These are phyloP conservation scores for Blastobasis adustella DNA, from an alignment of 2,888 invertebrate species.

Conservation along the genomic window DNA sequence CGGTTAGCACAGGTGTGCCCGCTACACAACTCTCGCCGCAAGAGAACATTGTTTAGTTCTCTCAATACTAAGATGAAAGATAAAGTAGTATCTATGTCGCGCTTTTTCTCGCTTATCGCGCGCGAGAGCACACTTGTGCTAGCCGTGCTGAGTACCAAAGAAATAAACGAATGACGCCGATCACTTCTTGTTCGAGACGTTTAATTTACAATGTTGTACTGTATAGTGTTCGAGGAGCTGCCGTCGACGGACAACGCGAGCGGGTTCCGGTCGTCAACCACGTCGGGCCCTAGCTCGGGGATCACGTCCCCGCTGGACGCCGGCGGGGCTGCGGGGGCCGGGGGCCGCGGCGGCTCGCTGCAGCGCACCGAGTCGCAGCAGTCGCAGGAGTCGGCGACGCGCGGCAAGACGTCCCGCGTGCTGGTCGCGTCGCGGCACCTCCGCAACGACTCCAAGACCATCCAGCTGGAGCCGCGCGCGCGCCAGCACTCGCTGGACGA, in stretches of 20 bases:
- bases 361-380: slow-evolving; percentile 62
- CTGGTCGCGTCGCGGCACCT: slow-evolving; percentile 72
- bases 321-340: slow-evolving; percentile 13
- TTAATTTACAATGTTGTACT: not conserved
- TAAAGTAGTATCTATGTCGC: too few relatives aligned
- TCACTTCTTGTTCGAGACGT: too few relatives aligned
- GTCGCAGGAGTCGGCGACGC: slow-evolving; percentile 46
- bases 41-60: too few relatives aligned
- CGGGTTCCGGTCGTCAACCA: slow-evolving; percentile 55
- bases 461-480: slow-evolving; percentile 76
- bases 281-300: slow-evolving; percentile 56
- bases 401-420: slow-evolving; percentile 50
- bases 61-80: too few relatives aligned
- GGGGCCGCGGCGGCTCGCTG: slow-evolving; percentile 24
- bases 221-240: slow-evolving; percentile 84
- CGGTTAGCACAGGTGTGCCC: too few relatives aligned
- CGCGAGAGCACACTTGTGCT: too few relatives aligned
- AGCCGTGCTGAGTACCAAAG: too few relatives aligned
- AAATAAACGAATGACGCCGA: too few relatives aligned
- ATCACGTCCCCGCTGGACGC: slow-evolving; percentile 51
- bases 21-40: too few relatives aligned
- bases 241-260: slow-evolving; percentile 72
- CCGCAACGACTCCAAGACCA: slow-evolving; percentile 78
- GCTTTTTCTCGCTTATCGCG: too few relatives aligned
- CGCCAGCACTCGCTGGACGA: slow-evolving; percentile 53